Evolutionary conservation across 2,113 vertebrate species (phyloP).

Genomic region (Barnardius zonarius): DNA sequence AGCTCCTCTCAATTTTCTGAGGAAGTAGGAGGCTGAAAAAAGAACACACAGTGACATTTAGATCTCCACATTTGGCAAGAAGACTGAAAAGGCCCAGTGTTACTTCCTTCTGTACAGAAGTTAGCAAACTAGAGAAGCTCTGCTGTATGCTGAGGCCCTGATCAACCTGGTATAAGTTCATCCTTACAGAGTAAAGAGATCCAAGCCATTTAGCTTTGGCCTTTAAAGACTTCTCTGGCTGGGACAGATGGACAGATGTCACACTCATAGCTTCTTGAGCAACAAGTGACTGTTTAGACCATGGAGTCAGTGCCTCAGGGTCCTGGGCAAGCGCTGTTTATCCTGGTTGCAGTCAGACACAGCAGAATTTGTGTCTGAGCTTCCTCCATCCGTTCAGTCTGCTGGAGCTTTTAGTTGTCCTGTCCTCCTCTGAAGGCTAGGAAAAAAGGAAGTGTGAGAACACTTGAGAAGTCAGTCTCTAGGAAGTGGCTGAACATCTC

Average conservation of each 20-base stretch:
- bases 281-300: background rate
- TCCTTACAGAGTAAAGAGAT: background rate
- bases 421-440: background rate
- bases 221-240: background rate
- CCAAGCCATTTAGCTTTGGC: background rate
- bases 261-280: background rate
- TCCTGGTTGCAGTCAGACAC: background rate
- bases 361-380: background rate
- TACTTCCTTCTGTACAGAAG: background rate
- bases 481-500: background rate
- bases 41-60: background rate
- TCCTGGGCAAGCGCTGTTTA: fast-evolving
- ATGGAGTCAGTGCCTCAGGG: background rate
- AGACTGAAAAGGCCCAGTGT: background rate
- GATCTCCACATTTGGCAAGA: background rate
- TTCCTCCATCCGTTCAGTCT: background rate
- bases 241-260: background rate
- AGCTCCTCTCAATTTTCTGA: background rate
- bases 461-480: background rate
- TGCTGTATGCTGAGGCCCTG: background rate
- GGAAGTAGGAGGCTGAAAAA: slow-evolving; percentile 7
- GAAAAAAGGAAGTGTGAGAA: background rate
- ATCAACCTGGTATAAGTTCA: background rate
- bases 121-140: background rate
- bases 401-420: background rate